Base-by-base conservation (phyloP, 2,113 vertebrate species). In the Pseudopodoces humilis region DNA sequence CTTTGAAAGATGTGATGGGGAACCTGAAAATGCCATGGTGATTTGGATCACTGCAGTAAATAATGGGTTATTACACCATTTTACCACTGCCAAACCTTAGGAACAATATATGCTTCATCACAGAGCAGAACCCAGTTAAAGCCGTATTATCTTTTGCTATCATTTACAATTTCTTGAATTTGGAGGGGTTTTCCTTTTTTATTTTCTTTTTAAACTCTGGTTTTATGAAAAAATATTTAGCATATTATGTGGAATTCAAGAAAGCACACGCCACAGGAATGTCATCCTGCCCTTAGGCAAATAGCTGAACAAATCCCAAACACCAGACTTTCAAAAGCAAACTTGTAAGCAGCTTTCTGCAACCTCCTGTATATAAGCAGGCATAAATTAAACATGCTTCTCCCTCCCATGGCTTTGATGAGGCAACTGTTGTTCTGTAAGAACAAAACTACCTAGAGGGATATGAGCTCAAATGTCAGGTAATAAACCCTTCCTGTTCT, bases 211-310 rank as follows among this genome's bases (percentile, higher is more conserved):
- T 5, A 5, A 16, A n/a, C 35, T 83, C 37, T 70, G 59, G 41
- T 76, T 90, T 81, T 68, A 79, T 69, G 86, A 77, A 70, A 37
- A 69, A 83, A 59, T 39, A 25, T 6, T 7, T 4, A 41, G 39
- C 23, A 19, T 39, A 53, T 77, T 83, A 88, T 68, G 47, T 88
- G 81, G 55, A 92, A 81, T 70, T 92, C 97, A 97, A 97, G 97
- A 97, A 96, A 90, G 58, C 65, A 96, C 97, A 96, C 5, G 96
- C 90, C 88, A 52, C 92, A 97, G 88, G 97, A 98, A 98, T 97
- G 94, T 83, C 53, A 75, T 67, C 74, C 89, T 95, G 65, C 91
- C 96, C 86, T 49, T 30, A 75, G 93, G 97, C 94, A 92, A 97
- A 97, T 93, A 97, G 56, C 81, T 96, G 59, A 53, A 71, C 85